Conservation (phyloP, 2,113 vertebrate genomes). For the Sclerurus mexicanus region DNA sequence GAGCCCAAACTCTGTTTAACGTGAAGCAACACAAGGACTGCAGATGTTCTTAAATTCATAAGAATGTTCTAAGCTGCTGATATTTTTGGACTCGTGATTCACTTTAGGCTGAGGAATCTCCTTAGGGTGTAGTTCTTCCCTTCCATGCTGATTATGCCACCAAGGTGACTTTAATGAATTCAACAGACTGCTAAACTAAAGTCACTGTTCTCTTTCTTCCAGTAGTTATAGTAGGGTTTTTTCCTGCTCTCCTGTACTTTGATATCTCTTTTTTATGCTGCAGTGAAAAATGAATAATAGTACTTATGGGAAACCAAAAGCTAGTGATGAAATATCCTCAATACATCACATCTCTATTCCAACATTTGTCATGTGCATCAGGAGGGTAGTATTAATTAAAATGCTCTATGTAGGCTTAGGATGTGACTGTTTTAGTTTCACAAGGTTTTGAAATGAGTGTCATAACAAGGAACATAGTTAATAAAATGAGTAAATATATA, state of each 20-base stretch:
- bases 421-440: neutral
- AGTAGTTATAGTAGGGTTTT: neutral
- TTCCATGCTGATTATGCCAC: neutral
- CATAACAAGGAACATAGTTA: neutral
- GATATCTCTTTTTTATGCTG: neutral
- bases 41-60: neutral
- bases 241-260: neutral
- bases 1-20: neutral
- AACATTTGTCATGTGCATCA: neutral
- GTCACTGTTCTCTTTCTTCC: neutral
- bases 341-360: neutral
- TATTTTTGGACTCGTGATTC: neutral
- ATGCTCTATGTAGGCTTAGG: neutral
- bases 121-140: neutral
- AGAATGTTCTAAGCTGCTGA: neutral
- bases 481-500: neutral
- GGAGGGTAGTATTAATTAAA: neutral
- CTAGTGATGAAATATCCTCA: neutral
- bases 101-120: neutral
- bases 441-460: neutral
- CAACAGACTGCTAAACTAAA: neutral
- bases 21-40: neutral
- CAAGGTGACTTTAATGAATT: neutral
- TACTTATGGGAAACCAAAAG: neutral
- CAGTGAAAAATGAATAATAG: neutral